Base-by-base conservation (phyloP, 2,888 invertebrate species). In the Machimus atricapillus region DNA sequence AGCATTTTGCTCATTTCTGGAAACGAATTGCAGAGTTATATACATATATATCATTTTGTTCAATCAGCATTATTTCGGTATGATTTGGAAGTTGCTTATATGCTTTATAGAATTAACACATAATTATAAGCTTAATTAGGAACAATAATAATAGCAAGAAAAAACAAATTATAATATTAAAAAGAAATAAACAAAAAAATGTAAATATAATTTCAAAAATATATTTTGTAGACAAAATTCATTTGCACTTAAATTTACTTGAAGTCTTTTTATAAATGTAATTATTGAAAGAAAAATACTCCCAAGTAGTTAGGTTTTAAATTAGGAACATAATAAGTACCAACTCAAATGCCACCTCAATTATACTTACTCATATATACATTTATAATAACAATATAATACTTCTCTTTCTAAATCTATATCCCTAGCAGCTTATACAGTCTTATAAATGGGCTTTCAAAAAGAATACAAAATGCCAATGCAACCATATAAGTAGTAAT, bases 361-460 rank as follows among this genome's bases (percentile, higher is more conserved):
- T 23, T 23, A 66, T 23, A 66, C 66, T 23, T 66, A 34, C 34
- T 5, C 34, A 34, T 5, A 34, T 34, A 4, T 34, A 34, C 34
- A 34, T 34, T 2, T 34, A 34, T 34, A 34, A 34, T 34, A 34
- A 34, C 7, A 7, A 34, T 34, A 12, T 1, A 66, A 66, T 27
- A 19, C 6, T 23, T 12, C 27, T 27, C 12, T 9, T 27, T 19
- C 14, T 12, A 66, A 66, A 66, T 27, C 27, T 46, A 66, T 27
- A 66, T 66, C 27, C 76, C 76, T 16, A 88, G 23, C 8, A 88
- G 34, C 40, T 87, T 87, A 77, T 87, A 87, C 14, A 89, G 76
- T 86, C 88, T 88, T 87, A 88, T 85, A 76, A 86, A 88, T 1
- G 89, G 89, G 82, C 87, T 88, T 73, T 89, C 89, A 81, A 89